Evolutionary conservation across 2,888 invertebrate genomes (phyloP).

Genomic region (Pristionchus mayeri): DNA sequence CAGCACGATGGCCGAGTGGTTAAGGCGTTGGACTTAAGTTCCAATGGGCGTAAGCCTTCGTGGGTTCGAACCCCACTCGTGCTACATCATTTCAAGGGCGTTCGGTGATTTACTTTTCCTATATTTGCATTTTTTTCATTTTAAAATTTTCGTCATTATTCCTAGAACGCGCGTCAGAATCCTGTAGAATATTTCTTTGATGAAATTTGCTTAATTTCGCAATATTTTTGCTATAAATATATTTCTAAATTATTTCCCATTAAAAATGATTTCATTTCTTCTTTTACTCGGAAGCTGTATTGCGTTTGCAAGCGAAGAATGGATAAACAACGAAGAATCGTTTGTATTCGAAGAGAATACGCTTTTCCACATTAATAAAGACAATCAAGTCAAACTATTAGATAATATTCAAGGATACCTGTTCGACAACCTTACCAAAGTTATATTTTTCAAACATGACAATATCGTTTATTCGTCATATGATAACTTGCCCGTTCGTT

Average conservation of each 20-base stretch:
- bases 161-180: too few relatives aligned
- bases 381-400: neutral
- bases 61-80: conserved; percentile 61
- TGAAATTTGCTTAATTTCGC: too few relatives aligned
- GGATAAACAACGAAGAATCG: conserved; percentile 5
- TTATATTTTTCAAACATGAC: neutral
- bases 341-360: neutral
- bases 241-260: neutral
- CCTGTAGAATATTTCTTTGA: too few relatives aligned
- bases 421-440: neutral
- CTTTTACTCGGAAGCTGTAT: neutral
- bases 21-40: conserved; percentile 83
- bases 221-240: too few relatives aligned
- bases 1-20: conserved; percentile 80
- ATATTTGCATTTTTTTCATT: too few relatives aligned
- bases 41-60: conserved; percentile 63
- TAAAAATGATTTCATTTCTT: neutral
- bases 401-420: conserved; percentile 14
- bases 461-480: neutral
- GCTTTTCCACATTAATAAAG: neutral
- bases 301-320: neutral
- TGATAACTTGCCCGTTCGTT: neutral
- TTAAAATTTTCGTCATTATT: too few relatives aligned
- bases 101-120: too few relatives aligned
- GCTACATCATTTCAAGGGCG: too few relatives aligned